Percentiles rank a stretch among this genome's conserved stretches.
These are phyloP conservation scores for Cyanistes caeruleus DNA, from an alignment of 2,113 vertebrate species.

Conservation along the genomic window DNA sequence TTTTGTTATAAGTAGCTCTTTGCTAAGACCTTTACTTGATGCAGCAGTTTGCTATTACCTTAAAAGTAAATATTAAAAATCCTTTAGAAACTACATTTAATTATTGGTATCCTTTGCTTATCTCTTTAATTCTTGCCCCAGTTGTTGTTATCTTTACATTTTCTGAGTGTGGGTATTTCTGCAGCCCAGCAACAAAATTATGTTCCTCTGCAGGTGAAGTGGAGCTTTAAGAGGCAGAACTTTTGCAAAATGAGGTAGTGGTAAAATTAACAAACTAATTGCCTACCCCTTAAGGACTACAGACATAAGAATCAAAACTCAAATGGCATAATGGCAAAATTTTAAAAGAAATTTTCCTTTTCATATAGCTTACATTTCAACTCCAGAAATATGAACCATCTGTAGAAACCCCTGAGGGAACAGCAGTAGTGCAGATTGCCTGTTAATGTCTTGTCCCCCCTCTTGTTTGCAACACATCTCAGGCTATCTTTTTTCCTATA, in stretches of 20 bases:
- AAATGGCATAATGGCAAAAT: constrained; percentile 70
- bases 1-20: not conserved
- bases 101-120: not conserved
- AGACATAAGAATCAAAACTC: constrained; percentile 48
- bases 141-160: not conserved
- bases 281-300: not conserved
- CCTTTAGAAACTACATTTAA: not conserved
- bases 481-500: constrained; percentile 46
- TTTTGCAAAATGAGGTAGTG: not conserved
- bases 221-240: not conserved
- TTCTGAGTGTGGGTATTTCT: not conserved
- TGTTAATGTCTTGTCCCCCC: constrained; percentile 63
- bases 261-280: constrained; percentile 17
- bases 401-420: constrained; percentile 73
- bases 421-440: constrained; percentile 66
- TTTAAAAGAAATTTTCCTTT: constrained; percentile 77
- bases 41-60: not conserved
- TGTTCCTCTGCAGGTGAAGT: not conserved
- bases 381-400: constrained; percentile 81
- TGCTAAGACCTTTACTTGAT: not conserved
- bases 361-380: constrained; percentile 72
- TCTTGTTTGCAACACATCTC: constrained; percentile 53
- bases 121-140: not conserved
- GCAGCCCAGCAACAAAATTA: not conserved
- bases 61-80: not conserved